Conservation (phyloP, 2,797 vertebrate species). For the Vireo griseus region DNA sequence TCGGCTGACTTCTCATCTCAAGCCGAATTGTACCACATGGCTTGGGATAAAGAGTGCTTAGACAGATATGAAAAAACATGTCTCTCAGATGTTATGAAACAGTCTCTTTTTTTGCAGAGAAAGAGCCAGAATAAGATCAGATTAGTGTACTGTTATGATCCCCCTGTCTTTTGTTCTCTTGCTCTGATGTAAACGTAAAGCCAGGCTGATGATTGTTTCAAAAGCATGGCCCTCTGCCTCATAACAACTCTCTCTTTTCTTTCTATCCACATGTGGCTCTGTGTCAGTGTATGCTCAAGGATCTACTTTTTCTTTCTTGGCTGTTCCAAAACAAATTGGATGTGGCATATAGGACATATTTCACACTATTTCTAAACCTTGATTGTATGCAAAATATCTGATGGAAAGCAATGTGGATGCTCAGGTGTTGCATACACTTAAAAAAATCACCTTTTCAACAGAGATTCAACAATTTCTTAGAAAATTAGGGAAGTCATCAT, state of each 20-base stretch:
- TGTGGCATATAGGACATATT: not conserved
- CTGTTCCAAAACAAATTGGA: not conserved
- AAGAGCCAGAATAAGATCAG: conserved; percentile 7
- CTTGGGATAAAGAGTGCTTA: not conserved
- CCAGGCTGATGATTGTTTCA: not conserved
- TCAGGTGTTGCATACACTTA: not conserved
- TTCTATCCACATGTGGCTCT: not conserved
- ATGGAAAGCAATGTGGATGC: not conserved
- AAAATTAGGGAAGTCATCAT: not conserved
- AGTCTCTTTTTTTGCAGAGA: not conserved
- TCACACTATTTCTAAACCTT: not conserved
- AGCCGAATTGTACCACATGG: not conserved
- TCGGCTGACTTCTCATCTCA: not conserved
- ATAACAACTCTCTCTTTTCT: not conserved
- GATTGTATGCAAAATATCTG: not conserved
- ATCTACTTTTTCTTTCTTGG: not conserved
- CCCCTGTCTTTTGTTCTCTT: not conserved
- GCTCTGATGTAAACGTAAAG: not conserved
- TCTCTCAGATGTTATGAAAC: not conserved
- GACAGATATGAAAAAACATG: not conserved
- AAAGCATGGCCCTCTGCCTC: not conserved
- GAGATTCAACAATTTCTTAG: not conserved
- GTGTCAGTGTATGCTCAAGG: not conserved
- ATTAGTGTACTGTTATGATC: conserved; percentile 26
- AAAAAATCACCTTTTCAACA: not conserved